These are phyloP conservation scores for Morpho deidamia DNA, from an alignment of 2,888 invertebrate genomes.

Conservation along the genomic window DNA sequence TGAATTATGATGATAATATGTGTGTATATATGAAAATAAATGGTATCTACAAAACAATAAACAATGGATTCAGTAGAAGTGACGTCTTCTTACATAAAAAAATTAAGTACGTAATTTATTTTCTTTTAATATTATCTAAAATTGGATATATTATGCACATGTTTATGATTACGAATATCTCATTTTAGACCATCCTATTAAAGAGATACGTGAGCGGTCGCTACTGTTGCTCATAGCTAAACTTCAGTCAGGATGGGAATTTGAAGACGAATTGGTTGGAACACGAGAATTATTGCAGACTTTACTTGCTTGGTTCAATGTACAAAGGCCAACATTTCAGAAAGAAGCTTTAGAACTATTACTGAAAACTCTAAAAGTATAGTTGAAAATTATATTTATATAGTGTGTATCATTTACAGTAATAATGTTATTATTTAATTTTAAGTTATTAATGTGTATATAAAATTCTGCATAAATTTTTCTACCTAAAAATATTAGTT, in stretches of 20 bases:
- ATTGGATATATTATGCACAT: background rate
- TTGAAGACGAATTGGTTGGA: constrained; percentile 78
- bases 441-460: no score
- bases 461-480: no score
- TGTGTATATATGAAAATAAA: no score
- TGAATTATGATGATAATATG: no score
- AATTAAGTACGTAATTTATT: constrained; percentile 44
- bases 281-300: constrained; percentile 78
- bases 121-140: background rate
- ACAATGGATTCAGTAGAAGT: constrained; percentile 33
- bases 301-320: constrained; percentile 81
- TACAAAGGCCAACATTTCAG: constrained; percentile 71
- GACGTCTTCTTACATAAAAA: constrained; percentile 47
- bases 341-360: constrained; percentile 78
- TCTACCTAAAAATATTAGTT: no score
- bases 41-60: background rate
- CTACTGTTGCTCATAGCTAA: constrained; percentile 78
- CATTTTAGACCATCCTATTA: constrained; percentile 71
- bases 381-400: background rate
- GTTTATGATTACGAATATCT: background rate
- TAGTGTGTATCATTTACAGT: no score
- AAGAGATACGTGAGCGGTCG: constrained; percentile 78
- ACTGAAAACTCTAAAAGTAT: constrained; percentile 75
- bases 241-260: constrained; percentile 79
- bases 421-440: no score